phyloP scores from a whole-genome alignment of 2,888 invertebrate genomes.

The Lamellibrachia columna region DNA sequence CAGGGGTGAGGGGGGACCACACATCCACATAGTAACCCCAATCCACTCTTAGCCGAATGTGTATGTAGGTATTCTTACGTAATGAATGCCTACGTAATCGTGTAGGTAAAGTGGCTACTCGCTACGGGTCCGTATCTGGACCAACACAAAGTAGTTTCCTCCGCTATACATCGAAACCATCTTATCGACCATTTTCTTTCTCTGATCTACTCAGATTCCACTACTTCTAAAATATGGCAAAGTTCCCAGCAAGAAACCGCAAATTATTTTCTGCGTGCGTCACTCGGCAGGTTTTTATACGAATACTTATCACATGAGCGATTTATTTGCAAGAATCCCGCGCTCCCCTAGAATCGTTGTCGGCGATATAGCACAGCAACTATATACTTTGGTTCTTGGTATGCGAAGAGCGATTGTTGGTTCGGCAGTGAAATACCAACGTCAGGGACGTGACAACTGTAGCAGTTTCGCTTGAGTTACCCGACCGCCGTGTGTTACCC shows the following conservation, averaged over 20 bases:
- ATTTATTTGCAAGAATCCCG: slow-evolving; percentile 4
- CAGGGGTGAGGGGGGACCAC: not conserved
- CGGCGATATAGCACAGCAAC: not conserved
- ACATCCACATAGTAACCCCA: not conserved
- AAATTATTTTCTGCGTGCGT: not conserved
- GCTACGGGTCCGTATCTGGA: not conserved
- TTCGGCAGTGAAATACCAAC: not conserved
- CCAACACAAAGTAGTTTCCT: no score
- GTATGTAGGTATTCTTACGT: not conserved
- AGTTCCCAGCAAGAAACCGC: not conserved
- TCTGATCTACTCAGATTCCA: not conserved
- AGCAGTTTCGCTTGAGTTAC: not conserved
- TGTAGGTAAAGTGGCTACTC: not conserved
- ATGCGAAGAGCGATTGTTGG: not conserved
- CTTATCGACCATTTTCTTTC: not conserved
- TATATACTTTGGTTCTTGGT: not conserved
- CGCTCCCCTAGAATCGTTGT: not conserved
- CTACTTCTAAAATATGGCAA: not conserved
- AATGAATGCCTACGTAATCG: slow-evolving; percentile 7
- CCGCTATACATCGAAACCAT: not conserved
- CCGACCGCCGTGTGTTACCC: not conserved
- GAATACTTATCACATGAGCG: not conserved
- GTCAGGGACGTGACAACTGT: not conserved
- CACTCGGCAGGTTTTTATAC: not conserved
- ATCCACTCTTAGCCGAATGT: not conserved